Conservation (phyloP, 2,797 vertebrate species). For the Smutsia gigantea region DNA sequence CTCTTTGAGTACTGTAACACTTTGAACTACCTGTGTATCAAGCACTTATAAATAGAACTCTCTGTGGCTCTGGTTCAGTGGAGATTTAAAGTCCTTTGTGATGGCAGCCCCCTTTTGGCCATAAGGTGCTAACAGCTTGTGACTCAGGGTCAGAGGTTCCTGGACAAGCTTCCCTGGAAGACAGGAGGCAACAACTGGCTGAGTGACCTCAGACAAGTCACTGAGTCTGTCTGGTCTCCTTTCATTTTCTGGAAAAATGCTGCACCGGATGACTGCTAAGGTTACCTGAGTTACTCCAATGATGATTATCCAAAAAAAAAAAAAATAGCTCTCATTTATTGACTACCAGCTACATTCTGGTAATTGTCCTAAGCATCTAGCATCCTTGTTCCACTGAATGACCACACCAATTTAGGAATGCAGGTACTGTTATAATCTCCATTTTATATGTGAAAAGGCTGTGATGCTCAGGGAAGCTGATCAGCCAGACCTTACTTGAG, state of each 20-base stretch:
- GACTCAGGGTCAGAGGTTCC: not conserved
- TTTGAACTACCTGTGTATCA: not conserved
- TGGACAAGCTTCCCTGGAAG: not conserved
- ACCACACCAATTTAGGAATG: not conserved
- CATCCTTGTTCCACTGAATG: not conserved
- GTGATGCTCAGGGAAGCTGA: not conserved
- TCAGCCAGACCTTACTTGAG: not conserved
- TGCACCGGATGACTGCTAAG: not conserved
- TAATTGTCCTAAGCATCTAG: not conserved
- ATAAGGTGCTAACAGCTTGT: not conserved
- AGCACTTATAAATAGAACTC: not conserved
- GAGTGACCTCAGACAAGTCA: not conserved
- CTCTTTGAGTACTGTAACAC: not conserved
- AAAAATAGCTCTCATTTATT: not conserved
- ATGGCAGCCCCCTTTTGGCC: not conserved
- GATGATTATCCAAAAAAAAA: not conserved
- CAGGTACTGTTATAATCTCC: not conserved
- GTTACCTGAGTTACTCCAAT: not conserved
- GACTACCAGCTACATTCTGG: not conserved
- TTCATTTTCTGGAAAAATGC: not conserved
- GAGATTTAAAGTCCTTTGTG: not conserved
- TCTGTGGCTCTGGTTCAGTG: not conserved
- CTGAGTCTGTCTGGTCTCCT: not conserved
- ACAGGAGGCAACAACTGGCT: not conserved
- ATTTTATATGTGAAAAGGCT: not conserved